Evolutionary conservation across 2,113 vertebrate genomes (phyloP).

Genomic region (Setophaga coronata): DNA sequence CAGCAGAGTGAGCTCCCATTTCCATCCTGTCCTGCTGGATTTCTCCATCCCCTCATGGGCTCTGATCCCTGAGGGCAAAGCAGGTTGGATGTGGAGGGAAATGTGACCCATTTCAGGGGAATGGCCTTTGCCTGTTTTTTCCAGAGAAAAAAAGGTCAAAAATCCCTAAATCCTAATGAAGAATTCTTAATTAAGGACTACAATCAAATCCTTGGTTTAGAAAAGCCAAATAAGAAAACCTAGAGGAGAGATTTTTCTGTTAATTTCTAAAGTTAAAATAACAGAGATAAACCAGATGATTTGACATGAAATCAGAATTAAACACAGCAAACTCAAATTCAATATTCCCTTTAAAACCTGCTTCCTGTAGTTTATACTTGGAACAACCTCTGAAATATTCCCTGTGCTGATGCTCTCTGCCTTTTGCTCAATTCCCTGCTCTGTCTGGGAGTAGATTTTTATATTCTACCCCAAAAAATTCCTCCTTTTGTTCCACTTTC

Average conservation of each 20-base stretch:
- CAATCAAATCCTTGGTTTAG: background rate
- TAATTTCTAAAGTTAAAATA: background rate
- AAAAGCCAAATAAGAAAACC: background rate
- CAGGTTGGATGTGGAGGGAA: background rate
- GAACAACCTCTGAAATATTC: background rate
- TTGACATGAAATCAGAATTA: background rate
- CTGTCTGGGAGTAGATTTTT: background rate
- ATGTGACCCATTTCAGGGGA: background rate
- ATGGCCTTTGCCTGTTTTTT: background rate
- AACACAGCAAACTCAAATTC: background rate
- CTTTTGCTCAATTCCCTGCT: background rate
- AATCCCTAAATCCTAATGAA: background rate
- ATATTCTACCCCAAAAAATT: background rate
- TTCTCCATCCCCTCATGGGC: background rate
- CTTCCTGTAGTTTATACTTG: background rate
- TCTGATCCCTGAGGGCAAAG: slow-evolving; percentile 12
- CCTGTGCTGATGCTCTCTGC: background rate
- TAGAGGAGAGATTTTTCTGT: background rate
- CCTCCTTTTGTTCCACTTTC: background rate
- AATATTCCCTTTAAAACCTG: background rate
- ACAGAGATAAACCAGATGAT: background rate
- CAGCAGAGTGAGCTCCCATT: slow-evolving; percentile 63
- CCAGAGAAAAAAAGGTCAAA: background rate
- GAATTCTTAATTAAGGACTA: background rate
- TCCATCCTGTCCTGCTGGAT: slow-evolving; percentile 32